Base-by-base conservation (phyloP, 1,140 invertebrate species). In the Radopholus similis region DNA sequence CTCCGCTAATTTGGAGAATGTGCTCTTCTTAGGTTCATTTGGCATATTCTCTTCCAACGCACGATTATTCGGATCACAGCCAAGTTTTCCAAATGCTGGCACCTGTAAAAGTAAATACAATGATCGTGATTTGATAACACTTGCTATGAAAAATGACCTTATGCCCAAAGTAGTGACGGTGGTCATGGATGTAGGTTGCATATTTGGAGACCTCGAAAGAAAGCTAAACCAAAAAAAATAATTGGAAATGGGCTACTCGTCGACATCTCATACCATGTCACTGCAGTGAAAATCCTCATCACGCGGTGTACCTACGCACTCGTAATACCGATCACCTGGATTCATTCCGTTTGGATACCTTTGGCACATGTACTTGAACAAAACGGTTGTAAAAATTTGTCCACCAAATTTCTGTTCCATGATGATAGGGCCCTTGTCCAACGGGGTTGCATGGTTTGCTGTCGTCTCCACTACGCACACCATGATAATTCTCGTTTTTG, bases 121-220 rank as follows among this genome's bases (percentile, higher is more conserved):
- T 1, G 18, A 58, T 21, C 44, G 8, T 51, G 32, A 1, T 59
- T 4, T 15, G 0, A 1, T 9, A 55, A 21, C 1, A 13, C 18
- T 42, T 42, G 11, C 11, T 13, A 47, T 49, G 15, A 2, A 53
- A 54, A 6, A 32, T n/a, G 21, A 75, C 75, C 44, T 77, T 73
- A 40, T 75, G 75, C n/a, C 70, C 75, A 55, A 75, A 75, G 68
- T 75, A 75, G 40, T 75, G 74, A 23, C 64, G 47, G 59, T 75
- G 74, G 26, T 77, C 74, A 32, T 28, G 44, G 28, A 77, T 77
- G 47, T 77, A 70, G 4, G 44, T 76, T 5, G 62, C 35, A 38
- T 63, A 74, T 49, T 62, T 76, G 28, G 74, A 72, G 4, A 62
- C 30, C 28, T 75, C 74, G 42, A 73, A 77, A 8, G 65, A 51